Evolutionary conservation across 2,113 vertebrate genomes (phyloP).

Genomic region (Dermatemys mawii): DNA sequence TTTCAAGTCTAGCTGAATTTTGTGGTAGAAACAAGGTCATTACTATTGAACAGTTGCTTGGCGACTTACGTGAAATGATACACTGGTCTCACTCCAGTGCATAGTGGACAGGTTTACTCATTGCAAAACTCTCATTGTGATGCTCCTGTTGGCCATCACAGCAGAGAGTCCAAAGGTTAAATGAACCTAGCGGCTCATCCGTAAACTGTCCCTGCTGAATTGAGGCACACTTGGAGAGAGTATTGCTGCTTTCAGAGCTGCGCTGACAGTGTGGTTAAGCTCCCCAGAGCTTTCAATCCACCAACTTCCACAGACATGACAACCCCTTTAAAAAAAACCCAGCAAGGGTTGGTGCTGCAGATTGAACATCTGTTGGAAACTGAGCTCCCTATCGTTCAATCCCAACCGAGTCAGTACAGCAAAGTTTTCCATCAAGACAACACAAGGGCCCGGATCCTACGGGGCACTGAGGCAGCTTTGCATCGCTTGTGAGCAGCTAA

Average conservation of each 20-base stretch:
- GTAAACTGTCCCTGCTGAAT: fast-evolving
- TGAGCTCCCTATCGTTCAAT: neutral
- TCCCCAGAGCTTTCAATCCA: neutral
- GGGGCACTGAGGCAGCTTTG: neutral
- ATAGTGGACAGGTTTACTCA: slow-evolving; percentile 1
- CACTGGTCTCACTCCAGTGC: neutral
- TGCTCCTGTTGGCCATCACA: fast-evolving
- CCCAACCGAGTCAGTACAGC: neutral
- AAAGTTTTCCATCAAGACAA: neutral
- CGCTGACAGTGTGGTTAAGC: neutral
- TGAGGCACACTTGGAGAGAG: neutral
- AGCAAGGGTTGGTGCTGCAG: neutral
- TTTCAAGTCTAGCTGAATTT: slow-evolving; percentile 18
- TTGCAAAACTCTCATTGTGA: fast-evolving
- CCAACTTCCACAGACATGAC: neutral
- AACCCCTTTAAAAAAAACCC: neutral
- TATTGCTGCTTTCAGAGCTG: neutral
- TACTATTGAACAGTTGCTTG: neutral
- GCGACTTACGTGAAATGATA: neutral
- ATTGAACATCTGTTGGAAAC: neutral
- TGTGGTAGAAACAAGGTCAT: neutral
- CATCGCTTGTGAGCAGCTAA: neutral
- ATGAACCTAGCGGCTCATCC: neutral
- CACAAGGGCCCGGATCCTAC: neutral
- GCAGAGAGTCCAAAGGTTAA: neutral